A percentile compares a stretch with the other conserved stretches of the same genome.
These are phyloP conservation scores for Drymonia ruficornis DNA, from an alignment of 2,888 invertebrate species.

Conservation along the genomic window DNA sequence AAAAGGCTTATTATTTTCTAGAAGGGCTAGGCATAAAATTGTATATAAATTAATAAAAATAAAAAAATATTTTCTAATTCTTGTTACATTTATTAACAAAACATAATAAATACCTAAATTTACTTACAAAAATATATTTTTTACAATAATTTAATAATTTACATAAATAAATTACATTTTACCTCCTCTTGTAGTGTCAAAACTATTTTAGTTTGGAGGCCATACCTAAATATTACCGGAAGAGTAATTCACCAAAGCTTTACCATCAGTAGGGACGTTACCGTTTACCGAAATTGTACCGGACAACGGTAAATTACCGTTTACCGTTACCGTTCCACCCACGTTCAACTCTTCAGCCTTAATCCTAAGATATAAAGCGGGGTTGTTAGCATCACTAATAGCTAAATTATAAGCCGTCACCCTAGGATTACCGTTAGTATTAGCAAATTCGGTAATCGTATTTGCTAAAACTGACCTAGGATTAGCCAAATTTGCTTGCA, in stretches of 20 bases:
- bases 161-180: too few relatives aligned
- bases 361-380: constrained; percentile 22
- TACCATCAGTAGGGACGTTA: constrained; percentile 56
- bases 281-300: constrained; percentile 60
- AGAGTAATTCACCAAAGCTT: constrained; percentile 50
- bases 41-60: too few relatives aligned
- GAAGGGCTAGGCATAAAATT: too few relatives aligned
- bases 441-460: background rate
- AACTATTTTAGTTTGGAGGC: too few relatives aligned
- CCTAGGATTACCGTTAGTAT: background rate
- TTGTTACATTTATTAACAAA: too few relatives aligned
- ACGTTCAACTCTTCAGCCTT: constrained; percentile 60
- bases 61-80: too few relatives aligned
- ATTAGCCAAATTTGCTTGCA: constrained; percentile 13
- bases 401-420: constrained; percentile 6
- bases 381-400: constrained; percentile 7
- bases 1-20: too few relatives aligned
- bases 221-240: background rate
- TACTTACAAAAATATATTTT: too few relatives aligned
- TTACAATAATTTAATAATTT: too few relatives aligned
- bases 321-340: constrained; percentile 56
- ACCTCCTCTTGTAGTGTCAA: too few relatives aligned
- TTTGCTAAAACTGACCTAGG: constrained; percentile 11
- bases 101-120: too few relatives aligned
- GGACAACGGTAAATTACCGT: constrained; percentile 61